phyloP scores from a whole-genome alignment of 2,797 vertebrate genomes.

The Cyprinodon diabolis region DNA sequence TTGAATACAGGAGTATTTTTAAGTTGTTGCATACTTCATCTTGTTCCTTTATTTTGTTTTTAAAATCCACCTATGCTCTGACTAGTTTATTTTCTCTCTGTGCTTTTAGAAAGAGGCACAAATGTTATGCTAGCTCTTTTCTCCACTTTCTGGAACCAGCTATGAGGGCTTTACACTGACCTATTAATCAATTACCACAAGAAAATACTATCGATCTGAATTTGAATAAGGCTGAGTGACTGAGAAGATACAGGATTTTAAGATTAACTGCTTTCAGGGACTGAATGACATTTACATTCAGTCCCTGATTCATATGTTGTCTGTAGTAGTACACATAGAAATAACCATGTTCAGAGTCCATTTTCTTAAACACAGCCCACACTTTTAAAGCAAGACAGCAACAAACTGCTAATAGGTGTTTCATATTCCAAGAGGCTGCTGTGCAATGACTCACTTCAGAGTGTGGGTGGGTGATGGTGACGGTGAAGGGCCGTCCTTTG shows the following conservation, averaged over 20 bases:
- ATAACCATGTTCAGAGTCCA: not conserved
- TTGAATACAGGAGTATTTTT: not conserved
- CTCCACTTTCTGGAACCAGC: not conserved
- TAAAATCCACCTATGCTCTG: not conserved
- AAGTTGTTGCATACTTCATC: not conserved
- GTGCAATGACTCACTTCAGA: conserved; percentile 85
- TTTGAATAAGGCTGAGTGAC: not conserved
- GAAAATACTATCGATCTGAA: not conserved
- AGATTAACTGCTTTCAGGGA: too few relatives aligned
- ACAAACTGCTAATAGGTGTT: not conserved
- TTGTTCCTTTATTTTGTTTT: not conserved
- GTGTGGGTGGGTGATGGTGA: conserved; percentile 84
- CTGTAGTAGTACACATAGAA: too few relatives aligned
- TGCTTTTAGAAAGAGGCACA: not conserved
- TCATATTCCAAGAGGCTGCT: conserved; percentile 1
- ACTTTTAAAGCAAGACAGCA: not conserved
- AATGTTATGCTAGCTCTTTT: not conserved
- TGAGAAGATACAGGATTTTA: not conserved
- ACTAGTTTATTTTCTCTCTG: not conserved
- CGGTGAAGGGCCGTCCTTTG: conserved; percentile 86
- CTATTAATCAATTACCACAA: not conserved
- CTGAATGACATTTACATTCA: too few relatives aligned
- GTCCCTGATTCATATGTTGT: too few relatives aligned
- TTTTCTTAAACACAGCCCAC: conserved; percentile 1
- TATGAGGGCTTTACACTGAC: not conserved